Evolutionary conservation across 2,113 vertebrate species (phyloP).

Genomic region (Corvus moneduloides): DNA sequence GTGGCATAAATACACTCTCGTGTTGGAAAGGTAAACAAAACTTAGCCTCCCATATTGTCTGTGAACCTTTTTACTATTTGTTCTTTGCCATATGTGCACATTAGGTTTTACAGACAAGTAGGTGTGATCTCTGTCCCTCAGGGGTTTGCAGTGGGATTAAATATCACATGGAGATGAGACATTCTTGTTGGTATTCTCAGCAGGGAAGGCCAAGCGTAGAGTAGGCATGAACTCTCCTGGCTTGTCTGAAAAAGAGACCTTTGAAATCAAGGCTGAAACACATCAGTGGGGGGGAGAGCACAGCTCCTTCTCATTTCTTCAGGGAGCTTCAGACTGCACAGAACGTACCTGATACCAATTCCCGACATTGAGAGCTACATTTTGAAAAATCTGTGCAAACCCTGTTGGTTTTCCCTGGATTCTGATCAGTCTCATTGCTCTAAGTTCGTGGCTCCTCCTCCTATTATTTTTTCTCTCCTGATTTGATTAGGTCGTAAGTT

Average conservation of each 20-base stretch:
- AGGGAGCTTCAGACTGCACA: neutral
- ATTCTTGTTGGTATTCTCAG: neutral
- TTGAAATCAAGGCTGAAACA: neutral
- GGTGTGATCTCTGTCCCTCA: constrained; percentile 47
- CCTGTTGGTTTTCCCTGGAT: neutral
- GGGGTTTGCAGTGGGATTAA: constrained; percentile 26
- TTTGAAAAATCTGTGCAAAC: neutral
- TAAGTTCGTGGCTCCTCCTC: neutral
- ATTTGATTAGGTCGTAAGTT: neutral
- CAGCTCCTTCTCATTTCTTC: neutral
- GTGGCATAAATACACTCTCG: neutral
- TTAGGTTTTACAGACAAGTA: constrained; percentile 44
- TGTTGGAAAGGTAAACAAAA: constrained; percentile 18
- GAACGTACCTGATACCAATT: neutral
- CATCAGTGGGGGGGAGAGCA: neutral
- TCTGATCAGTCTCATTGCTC: neutral
- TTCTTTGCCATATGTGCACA: constrained; percentile 53
- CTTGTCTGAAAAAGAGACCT: neutral
- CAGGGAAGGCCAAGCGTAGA: neutral
- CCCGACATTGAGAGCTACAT: neutral
- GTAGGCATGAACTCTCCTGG: neutral
- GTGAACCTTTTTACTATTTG: constrained; percentile 48
- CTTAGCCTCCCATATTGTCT: neutral
- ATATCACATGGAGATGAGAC: constrained; percentile 42
- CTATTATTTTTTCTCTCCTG: neutral